Evolutionary conservation across 2,888 invertebrate genomes (phyloP).

Genomic region (Vesta saturnalis): DNA sequence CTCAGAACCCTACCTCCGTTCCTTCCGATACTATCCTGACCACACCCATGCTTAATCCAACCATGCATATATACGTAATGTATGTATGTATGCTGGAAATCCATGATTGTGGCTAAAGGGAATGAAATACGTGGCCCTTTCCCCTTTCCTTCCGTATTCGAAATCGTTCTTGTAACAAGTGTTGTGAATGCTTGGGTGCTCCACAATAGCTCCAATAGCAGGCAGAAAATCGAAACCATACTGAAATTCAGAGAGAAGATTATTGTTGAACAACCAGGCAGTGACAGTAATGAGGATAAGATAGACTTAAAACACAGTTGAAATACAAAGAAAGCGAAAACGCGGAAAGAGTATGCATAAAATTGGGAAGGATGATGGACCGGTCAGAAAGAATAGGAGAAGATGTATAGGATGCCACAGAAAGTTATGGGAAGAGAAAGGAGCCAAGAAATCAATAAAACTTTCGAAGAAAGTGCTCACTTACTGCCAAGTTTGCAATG

Average conservation of each 20-base stretch:
- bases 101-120: too few relatives aligned
- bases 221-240: background rate
- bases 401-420: slow-evolving; percentile 31
- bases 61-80: too few relatives aligned
- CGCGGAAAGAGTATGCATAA: slow-evolving; percentile 12
- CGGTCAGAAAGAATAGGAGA: slow-evolving; percentile 28
- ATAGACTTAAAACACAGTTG: background rate
- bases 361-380: slow-evolving; percentile 34
- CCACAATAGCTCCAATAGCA: background rate
- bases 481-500: slow-evolving; percentile 21
- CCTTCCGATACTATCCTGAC: too few relatives aligned
- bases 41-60: too few relatives aligned
- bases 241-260: background rate
- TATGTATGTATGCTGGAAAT: too few relatives aligned
- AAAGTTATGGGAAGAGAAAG: slow-evolving; percentile 25
- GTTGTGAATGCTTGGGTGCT: background rate
- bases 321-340: background rate
- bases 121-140: too few relatives aligned
- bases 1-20: too few relatives aligned
- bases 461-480: slow-evolving; percentile 27
- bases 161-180: background rate
- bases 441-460: slow-evolving; percentile 24
- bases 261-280: background rate
- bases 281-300: background rate
- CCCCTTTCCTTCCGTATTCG: too few relatives aligned